Percentiles rank a stretch among this genome's conserved stretches.
Conservation (phyloP, 2,113 vertebrate species). For the Formicarius rufipectus region DNA sequence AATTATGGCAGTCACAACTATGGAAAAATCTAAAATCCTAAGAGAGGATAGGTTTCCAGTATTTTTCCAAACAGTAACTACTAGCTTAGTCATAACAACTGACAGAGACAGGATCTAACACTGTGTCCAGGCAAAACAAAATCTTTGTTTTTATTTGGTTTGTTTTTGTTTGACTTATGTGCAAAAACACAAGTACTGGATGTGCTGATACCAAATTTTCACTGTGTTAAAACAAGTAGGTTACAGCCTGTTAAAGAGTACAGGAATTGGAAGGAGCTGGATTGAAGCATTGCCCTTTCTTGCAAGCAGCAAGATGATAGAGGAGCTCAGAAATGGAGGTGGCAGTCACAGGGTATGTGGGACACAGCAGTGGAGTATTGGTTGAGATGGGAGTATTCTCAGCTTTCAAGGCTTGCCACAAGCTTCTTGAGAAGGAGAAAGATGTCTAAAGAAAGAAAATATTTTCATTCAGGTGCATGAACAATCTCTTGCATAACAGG, state of each 20-base stretch:
- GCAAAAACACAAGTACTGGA: not conserved
- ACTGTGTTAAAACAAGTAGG: rapidly evolving
- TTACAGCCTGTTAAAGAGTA: not conserved
- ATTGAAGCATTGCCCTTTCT: not conserved
- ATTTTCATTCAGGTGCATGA: not conserved
- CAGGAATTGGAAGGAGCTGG: not conserved
- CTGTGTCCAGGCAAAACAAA: not conserved
- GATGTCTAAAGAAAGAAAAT: not conserved
- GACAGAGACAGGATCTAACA: not conserved
- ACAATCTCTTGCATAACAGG: not conserved
- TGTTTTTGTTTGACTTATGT: rapidly evolving
- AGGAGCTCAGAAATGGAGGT: not conserved
- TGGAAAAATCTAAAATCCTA: not conserved
- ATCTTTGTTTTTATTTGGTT: not conserved
- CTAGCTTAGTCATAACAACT: not conserved
- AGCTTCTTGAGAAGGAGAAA: not conserved
- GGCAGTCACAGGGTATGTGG: not conserved
- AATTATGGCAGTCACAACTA: not conserved
- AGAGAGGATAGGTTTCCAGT: not conserved
- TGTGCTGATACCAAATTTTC: not conserved
- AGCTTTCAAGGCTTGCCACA: not conserved
- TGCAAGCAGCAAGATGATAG: not conserved
- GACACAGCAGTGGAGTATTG: not conserved
- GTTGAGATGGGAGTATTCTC: not conserved
- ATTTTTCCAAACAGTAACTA: not conserved